These are phyloP conservation scores for Nematostella vectensis DNA, from an alignment of 92 coral and sea anemone species.

Conservation along the genomic window DNA sequence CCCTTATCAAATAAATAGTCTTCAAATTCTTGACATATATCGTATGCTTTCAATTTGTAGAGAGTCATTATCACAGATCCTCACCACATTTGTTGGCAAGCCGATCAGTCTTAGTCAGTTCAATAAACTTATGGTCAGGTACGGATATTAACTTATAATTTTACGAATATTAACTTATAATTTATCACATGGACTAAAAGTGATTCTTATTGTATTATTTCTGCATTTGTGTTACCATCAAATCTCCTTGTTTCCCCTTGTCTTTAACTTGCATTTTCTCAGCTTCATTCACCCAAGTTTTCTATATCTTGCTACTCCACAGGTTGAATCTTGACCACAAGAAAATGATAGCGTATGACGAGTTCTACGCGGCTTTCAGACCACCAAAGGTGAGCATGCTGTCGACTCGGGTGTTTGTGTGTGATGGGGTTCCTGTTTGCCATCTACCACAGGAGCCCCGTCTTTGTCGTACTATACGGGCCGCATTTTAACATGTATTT, in stretches of 20 bases:
- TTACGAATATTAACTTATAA: too few relatives aligned
- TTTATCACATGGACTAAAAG: too few relatives aligned
- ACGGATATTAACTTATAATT: too few relatives aligned
- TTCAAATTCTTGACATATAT: too few relatives aligned
- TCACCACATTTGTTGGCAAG: conserved; percentile 62
- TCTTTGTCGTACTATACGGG: too few relatives aligned
- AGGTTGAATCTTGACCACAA: conserved; percentile 81
- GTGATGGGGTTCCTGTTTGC: background rate
- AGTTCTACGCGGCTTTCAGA: conserved; percentile 83
- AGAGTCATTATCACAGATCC: conserved; percentile 70
- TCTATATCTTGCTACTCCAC: too few relatives aligned
- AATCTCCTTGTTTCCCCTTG: too few relatives aligned
- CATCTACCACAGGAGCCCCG: background rate
- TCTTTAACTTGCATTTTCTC: too few relatives aligned
- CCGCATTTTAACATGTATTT: too few relatives aligned
- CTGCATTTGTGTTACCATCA: too few relatives aligned
- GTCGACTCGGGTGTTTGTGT: background rate
- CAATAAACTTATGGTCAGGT: conserved; percentile 95
- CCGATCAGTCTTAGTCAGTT: conserved; percentile 89
- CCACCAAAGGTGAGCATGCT: conserved; percentile 70
- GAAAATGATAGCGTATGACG: conserved; percentile 88
- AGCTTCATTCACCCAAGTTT: too few relatives aligned
- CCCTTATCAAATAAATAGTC: too few relatives aligned
- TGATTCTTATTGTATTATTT: background rate
- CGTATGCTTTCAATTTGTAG: conserved; percentile 42